Conservation (phyloP, 92 coral and sea anemone species). For the Muricea muricata region DNA sequence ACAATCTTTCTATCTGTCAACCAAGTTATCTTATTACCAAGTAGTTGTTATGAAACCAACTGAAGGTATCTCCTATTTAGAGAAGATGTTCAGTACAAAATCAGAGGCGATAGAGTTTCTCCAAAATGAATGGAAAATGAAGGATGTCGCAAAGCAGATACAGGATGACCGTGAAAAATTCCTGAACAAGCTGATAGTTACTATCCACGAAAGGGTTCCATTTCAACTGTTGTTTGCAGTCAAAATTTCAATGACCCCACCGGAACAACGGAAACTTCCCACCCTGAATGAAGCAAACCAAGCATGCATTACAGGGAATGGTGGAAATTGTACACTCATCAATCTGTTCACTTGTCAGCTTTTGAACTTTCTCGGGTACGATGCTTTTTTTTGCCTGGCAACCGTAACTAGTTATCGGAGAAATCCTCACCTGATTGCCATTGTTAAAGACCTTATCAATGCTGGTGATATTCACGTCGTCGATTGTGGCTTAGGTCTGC, state of each 20-base stretch:
- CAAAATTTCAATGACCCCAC: background rate
- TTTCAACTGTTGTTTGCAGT: background rate
- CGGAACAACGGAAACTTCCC: background rate
- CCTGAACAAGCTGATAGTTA: background rate
- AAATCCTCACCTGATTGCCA: background rate
- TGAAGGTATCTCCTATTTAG: too few relatives aligned
- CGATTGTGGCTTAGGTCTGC: background rate
- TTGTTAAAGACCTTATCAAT: background rate
- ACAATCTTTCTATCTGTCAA: too few relatives aligned
- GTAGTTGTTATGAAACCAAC: too few relatives aligned
- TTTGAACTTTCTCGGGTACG: background rate
- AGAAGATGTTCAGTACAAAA: background rate
- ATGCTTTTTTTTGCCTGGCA: background rate
- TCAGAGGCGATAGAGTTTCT: background rate
- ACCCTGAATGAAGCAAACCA: background rate
- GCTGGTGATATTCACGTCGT: background rate
- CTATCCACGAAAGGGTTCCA: background rate
- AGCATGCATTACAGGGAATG: background rate
- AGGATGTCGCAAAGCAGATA: background rate
- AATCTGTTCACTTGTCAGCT: background rate
- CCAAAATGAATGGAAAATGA: background rate
- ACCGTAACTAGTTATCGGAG: background rate
- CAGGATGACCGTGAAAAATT: background rate
- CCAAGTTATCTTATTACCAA: too few relatives aligned
- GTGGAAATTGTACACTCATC: background rate